These are phyloP conservation scores for Mormyrus proboscirostris DNA, from an alignment of 2,797 vertebrate genomes.

Conservation along the genomic window DNA sequence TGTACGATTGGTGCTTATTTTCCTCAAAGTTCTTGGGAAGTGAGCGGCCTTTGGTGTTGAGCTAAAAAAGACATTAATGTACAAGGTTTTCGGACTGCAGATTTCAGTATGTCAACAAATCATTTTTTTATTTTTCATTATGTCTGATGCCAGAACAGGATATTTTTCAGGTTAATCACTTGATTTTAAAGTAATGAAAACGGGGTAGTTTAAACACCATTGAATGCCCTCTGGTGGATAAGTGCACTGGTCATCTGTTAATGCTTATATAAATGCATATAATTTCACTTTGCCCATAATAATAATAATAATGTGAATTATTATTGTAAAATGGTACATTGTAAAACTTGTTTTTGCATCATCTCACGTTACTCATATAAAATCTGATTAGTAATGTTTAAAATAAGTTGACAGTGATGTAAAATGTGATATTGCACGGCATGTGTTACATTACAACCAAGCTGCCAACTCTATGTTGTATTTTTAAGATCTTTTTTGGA, in stretches of 20 bases:
- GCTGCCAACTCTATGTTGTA: neutral
- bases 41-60: neutral
- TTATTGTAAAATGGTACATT: neutral
- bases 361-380: neutral
- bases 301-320: neutral
- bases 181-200: neutral
- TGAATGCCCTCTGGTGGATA: neutral
- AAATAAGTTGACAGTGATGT: neutral
- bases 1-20: neutral
- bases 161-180: neutral
- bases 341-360: neutral
- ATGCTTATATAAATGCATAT: neutral
- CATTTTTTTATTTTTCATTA: neutral
- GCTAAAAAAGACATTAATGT: neutral
- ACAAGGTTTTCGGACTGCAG: neutral
- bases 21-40: neutral
- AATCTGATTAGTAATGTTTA: neutral
- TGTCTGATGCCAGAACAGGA: neutral
- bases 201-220: neutral
- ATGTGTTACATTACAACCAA: neutral
- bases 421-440: neutral
- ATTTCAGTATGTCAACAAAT: neutral
- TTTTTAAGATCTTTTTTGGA: neutral
- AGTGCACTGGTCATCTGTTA: neutral
- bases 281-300: neutral